Conservation (phyloP, 2,113 vertebrate species). For the Dasypus novemcinctus region DNA sequence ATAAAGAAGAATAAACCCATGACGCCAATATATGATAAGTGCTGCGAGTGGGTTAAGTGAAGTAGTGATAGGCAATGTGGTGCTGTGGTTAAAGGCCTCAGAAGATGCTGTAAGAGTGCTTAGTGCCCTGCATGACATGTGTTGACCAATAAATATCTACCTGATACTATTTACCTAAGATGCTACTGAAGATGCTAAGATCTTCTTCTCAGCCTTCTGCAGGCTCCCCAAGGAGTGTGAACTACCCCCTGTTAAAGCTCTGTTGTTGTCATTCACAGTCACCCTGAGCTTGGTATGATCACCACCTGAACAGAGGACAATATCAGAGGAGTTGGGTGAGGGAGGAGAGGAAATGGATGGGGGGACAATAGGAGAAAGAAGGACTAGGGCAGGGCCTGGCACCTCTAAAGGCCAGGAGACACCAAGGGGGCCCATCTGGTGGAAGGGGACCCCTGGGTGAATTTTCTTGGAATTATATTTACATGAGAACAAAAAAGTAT, state of each 20-base stretch:
- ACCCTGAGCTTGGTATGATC: not conserved
- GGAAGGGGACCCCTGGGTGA: not conserved
- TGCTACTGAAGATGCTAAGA: not conserved
- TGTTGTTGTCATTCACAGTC: not conserved
- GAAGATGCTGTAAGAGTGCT: not conserved
- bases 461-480: not conserved
- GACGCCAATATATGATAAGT: not conserved
- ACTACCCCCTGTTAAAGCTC: not conserved
- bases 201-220: not conserved
- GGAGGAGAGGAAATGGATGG: not conserved
- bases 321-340: no score
- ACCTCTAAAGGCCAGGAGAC: not conserved
- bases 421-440: not conserved
- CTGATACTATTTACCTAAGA: not conserved
- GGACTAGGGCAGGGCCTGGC: not conserved
- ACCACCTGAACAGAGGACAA: not conserved
- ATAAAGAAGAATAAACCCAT: not conserved
- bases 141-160: not conserved
- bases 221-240: not conserved
- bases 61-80: not conserved
- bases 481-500: constrained; percentile 29
- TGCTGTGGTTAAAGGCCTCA: not conserved
- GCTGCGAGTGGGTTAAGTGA: not conserved
- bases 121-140: not conserved
- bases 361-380: not conserved